Percentiles rank a stretch among this genome's conserved stretches.
Conservation (phyloP, 2,888 invertebrate genomes). For the Brachyptera risi region DNA sequence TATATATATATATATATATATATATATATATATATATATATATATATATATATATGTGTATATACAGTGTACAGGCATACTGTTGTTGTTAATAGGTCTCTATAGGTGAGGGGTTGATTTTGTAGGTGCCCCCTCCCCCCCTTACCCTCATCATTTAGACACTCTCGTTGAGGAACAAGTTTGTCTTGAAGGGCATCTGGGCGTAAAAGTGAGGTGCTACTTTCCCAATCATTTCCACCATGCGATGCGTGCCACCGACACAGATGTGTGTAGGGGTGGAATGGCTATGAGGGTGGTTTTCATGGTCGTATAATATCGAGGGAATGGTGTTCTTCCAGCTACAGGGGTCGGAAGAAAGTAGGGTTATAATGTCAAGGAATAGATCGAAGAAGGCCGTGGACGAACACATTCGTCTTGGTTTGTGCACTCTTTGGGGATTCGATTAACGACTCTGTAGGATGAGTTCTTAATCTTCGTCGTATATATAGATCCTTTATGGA, state of each 20-base stretch:
- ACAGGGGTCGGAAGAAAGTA: too few relatives aligned
- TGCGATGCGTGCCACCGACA: neutral
- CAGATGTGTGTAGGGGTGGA: neutral
- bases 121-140: neutral
- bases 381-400: neutral
- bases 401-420: neutral
- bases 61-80: too few relatives aligned
- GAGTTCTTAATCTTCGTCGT: constrained; percentile 12
- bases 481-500: too few relatives aligned
- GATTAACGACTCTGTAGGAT: constrained; percentile 6
- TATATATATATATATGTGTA: too few relatives aligned
- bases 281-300: neutral
- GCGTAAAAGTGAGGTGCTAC: constrained; percentile 14
- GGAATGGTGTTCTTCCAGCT: too few relatives aligned
- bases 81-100: too few relatives aligned
- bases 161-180: neutral
- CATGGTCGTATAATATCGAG: constrained; percentile 14
- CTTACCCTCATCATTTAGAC: constrained; percentile 5
- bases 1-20: too few relatives aligned
- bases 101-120: constrained; percentile 14
- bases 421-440: constrained; percentile 4
- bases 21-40: too few relatives aligned
- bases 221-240: constrained; percentile 18
- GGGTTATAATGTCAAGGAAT: constrained; percentile 2
- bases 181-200: neutral